Evolutionary conservation across 2,888 invertebrate species (phyloP).

Genomic region (Conomelus anceps): DNA sequence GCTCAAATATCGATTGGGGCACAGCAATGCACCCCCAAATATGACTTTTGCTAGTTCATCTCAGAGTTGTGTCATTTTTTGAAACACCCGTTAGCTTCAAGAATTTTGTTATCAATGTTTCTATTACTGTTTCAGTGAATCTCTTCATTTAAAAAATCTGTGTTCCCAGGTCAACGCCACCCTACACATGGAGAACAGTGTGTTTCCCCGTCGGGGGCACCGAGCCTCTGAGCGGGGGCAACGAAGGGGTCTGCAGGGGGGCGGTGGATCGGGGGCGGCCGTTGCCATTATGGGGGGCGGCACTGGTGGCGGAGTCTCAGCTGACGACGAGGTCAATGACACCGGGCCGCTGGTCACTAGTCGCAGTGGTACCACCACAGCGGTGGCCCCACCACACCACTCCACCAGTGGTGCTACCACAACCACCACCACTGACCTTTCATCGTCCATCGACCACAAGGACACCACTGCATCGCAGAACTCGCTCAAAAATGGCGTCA

Average conservation of each 20-base stretch:
- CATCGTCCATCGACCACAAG: background rate
- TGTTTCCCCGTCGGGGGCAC: conserved; percentile 54
- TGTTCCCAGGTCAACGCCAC: conserved; percentile 61
- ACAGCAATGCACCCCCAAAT: no score
- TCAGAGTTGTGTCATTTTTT: no score
- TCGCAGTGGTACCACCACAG: background rate
- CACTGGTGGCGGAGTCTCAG: background rate
- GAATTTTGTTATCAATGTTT: no score
- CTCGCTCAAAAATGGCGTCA: background rate
- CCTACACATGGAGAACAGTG: conserved; percentile 79
- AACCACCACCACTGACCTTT: background rate
- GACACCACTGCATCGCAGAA: background rate
- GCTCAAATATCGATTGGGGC: no score
- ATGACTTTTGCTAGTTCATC: no score
- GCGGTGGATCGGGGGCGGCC: background rate
- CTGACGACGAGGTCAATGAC: background rate
- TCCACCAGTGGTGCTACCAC: background rate
- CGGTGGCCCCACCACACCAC: background rate
- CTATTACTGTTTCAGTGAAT: no score
- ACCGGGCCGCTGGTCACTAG: background rate
- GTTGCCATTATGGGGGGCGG: background rate
- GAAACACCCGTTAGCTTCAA: no score
- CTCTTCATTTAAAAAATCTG: no score
- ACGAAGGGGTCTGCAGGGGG: conserved; percentile 36
- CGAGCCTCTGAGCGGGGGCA: conserved; percentile 40